phyloP scores from a whole-genome alignment of 2,888 invertebrate species.

The Patella depressa region DNA sequence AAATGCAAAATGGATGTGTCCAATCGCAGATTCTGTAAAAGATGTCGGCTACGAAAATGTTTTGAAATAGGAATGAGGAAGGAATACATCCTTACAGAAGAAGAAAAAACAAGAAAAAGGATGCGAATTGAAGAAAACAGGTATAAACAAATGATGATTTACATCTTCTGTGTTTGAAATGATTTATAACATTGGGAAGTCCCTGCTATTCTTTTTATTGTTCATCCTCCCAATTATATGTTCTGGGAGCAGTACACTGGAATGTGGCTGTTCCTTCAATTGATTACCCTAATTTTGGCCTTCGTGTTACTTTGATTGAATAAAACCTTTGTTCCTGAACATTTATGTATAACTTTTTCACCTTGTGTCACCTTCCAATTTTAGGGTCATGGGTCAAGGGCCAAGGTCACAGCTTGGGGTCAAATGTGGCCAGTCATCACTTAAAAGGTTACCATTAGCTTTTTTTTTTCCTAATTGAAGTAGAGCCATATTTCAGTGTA shows the following conservation, averaged over 20 bases:
- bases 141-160: conserved; percentile 63
- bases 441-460: not conserved
- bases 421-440: conserved; percentile 10
- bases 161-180: not conserved
- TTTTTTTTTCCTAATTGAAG: not conserved
- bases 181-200: not conserved
- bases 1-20: conserved; percentile 93
- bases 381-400: conserved; percentile 9
- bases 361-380: not conserved
- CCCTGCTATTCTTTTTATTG: conserved; percentile 1
- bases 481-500: not conserved
- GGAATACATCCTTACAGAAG: conserved; percentile 97
- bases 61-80: conserved; percentile 96
- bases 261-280: conserved; percentile 3
- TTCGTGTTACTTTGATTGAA: no score
- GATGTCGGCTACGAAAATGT: conserved; percentile 95
- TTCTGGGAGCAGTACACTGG: not conserved
- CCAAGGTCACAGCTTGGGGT: conserved; percentile 10
- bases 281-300: no score
- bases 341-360: no score
- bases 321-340: no score
- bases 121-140: conserved; percentile 92
- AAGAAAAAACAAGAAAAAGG: conserved; percentile 82
- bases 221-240: not conserved
- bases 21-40: conserved; percentile 95